phyloP scores from a whole-genome alignment of 2,797 vertebrate genomes.

The Phalloptychus januarius region DNA sequence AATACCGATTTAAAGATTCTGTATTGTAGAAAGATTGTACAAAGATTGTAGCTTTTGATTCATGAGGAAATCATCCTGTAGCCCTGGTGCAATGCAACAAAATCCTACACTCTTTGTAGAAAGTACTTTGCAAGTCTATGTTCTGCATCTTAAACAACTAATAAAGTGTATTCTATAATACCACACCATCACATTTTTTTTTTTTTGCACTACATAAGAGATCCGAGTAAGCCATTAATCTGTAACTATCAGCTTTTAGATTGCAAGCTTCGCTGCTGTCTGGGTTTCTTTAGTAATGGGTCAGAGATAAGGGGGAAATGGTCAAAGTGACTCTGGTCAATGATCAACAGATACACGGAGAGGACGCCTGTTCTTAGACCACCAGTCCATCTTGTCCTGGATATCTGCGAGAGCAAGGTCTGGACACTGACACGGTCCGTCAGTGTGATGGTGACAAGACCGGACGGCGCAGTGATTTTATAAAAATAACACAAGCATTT shows the following conservation, averaged over 20 bases:
- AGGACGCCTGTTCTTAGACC: constrained; percentile 6
- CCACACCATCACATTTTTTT: not conserved
- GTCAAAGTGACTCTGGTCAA: constrained; percentile 17
- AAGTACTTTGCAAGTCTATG: not conserved
- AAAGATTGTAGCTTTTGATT: not conserved
- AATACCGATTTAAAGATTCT: not conserved
- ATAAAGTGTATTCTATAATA: not conserved
- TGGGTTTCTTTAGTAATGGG: constrained; percentile 3
- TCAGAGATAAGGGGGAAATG: constrained; percentile 8
- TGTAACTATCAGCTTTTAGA: not conserved
- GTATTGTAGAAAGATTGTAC: too few relatives aligned
- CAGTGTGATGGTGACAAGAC: constrained; percentile 8
- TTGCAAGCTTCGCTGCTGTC: constrained; percentile 8
- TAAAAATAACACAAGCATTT: constrained; percentile 3
- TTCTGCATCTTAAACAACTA: not conserved
- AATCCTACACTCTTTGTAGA: not conserved
- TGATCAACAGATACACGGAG: constrained; percentile 23
- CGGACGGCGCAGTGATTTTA: not conserved
- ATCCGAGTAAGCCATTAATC: not conserved
- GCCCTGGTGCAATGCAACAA: not conserved
- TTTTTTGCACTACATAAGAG: constrained; percentile 3
- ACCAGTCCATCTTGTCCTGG: not conserved
- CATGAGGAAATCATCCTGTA: not conserved
- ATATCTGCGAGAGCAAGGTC: constrained; percentile 18
- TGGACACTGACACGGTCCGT: constrained; percentile 5